phyloP scores from a whole-genome alignment of 2,888 invertebrate species.

The Pseudococcus viburni region DNA sequence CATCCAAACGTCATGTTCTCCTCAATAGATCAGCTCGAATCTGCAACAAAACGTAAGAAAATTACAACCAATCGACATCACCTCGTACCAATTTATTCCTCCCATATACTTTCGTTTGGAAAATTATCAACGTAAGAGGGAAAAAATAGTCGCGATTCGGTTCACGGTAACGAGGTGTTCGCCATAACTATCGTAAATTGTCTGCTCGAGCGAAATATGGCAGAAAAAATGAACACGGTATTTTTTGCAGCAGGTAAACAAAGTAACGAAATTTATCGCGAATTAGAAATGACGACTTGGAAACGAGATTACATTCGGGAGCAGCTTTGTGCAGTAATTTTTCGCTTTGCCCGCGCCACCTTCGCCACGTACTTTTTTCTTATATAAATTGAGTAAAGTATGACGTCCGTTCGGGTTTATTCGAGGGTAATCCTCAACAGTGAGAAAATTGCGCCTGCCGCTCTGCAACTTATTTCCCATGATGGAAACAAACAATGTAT shows the following conservation, averaged over 20 bases:
- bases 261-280: constrained; percentile 51
- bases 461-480: constrained; percentile 55
- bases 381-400: constrained; percentile 47
- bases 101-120: background rate
- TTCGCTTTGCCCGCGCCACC: background rate
- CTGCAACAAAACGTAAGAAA: too few species aligned
- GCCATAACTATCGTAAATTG: constrained; percentile 46
- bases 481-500: constrained; percentile 38
- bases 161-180: constrained; percentile 16
- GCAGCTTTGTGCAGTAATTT: constrained; percentile 42
- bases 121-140: background rate
- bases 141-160: background rate
- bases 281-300: constrained; percentile 54
- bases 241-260: constrained; percentile 14
- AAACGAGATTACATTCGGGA: constrained; percentile 41
- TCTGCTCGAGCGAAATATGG: background rate
- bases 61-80: background rate
- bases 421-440: constrained; percentile 49
- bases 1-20: background rate
- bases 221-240: background rate
- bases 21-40: background rate
- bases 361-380: background rate
- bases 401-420: constrained; percentile 23
- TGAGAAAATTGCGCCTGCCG: constrained; percentile 55
- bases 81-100: background rate